These are phyloP conservation scores for Rhynchophorus ferrugineus DNA, from an alignment of 1,140 invertebrate species.

Conservation along the genomic window DNA sequence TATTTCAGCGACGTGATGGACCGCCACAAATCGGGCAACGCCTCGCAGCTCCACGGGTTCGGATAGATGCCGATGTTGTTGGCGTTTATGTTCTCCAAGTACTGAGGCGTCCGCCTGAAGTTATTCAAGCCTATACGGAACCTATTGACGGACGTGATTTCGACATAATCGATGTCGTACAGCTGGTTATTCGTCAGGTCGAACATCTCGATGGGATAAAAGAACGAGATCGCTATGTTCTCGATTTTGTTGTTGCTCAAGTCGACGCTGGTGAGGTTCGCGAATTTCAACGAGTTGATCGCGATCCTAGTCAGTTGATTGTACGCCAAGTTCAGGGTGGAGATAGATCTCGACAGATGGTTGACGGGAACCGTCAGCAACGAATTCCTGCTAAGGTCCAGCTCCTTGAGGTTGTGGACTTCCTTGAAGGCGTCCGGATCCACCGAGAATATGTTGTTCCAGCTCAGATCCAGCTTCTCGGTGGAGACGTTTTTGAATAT, in stretches of 20 bases:
- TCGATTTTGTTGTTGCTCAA: slow-evolving; percentile 3
- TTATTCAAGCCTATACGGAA: background rate
- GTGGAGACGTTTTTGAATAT: slow-evolving; percentile 8
- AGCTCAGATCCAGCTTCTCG: slow-evolving; percentile 4
- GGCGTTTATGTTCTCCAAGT: slow-evolving; percentile 1
- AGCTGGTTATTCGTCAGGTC: slow-evolving; percentile 1
- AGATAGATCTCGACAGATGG: background rate
- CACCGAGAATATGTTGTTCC: slow-evolving; percentile 5
- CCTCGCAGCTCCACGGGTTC: slow-evolving; percentile 7
- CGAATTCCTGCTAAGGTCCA: slow-evolving; percentile 6
- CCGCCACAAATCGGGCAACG: background rate
- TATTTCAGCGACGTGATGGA: background rate
- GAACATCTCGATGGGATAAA: background rate
- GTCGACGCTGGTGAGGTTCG: background rate
- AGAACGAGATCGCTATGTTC: slow-evolving; percentile 1
- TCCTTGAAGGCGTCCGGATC: slow-evolving; percentile 3
- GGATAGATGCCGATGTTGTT: slow-evolving; percentile 4
- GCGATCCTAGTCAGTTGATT: background rate
- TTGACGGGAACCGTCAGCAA: background rate
- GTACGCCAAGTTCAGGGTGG: background rate
- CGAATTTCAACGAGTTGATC: slow-evolving; percentile 1
- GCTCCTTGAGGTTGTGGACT: background rate
- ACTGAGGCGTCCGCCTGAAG: background rate
- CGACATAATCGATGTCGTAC: slow-evolving; percentile 1
- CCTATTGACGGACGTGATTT: background rate